Evolutionary conservation across 1,140 invertebrate genomes (phyloP), one percentile per base, ranked within the genome.

Genomic region (Plodia interpunctella): DNA sequence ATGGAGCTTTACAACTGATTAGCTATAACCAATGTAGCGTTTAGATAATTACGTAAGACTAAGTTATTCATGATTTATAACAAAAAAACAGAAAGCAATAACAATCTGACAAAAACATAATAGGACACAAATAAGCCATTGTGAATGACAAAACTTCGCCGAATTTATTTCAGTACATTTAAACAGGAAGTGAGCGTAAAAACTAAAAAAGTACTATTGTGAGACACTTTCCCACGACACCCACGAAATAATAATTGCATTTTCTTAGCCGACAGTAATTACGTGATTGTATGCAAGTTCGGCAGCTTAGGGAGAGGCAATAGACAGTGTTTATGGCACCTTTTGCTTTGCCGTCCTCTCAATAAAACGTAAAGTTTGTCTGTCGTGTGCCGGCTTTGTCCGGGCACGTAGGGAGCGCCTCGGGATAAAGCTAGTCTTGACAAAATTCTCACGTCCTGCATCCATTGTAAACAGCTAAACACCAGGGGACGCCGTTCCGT

Each of bases 371-470:
- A 58, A 70, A 72, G 62, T 74, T 71, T 62, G 70, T 65, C 66
- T 69, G 79, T 75, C 74, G 71, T 74, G 70, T 73, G 74, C 76
- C 69, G 68, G 65, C 72, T 73, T 87, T 85, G 80, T 80, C 69
- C 58, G 62, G 68, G 75, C 83, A 87, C 83, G 85, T 87, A 88
- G 76, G 65, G 63, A 63, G 59, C 62, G 68, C 70, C 67, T 70
- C 61, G 63, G 80, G 77, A 77, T 80, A 74, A 77, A 77, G 78
- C 80, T 82, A 66, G 69, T 80, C 77, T 79, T 74, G 70, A 74
- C 74, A 73, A 84, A 69, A 82, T 87, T 88, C 86, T 87, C 86
- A 88, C 86, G 83, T 85, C 79, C 76, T 68, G 71, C 76, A 70
- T 75, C 78, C 71, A 83, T 86, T 83, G 85, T 88, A 83, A 83